Evolutionary conservation across 2,113 vertebrate genomes (phyloP), one percentile per base, ranked within the genome.

Genomic region (Scopus umbretta): DNA sequence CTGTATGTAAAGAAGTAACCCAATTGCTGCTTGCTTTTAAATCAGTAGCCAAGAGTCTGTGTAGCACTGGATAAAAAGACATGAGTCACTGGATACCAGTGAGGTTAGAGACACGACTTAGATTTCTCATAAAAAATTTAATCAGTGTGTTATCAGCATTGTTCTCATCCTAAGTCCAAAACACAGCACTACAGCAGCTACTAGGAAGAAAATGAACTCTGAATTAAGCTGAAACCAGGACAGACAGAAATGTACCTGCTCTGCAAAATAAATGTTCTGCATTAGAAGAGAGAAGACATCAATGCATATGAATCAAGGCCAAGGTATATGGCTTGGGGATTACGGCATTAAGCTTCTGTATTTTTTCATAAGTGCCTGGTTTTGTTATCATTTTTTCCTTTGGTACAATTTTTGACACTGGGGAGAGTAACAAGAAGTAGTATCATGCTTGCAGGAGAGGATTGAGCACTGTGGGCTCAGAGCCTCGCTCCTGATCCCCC

Each of bases 241-340:
- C n/a, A n/a, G n/a, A 36, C 17, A 86, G 80, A 96, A 97, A 97
- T 83, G 76, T 92, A 97, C 71, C 70, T 87, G 88, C 70, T 97
- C n/a, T n/a, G 29, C 70, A 94, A 96, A 97, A 96, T 90, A 96
- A 97, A 96, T 96, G 56, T 25, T 95, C 75, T 95, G 38, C 78
- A 81, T 94, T 90, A 91, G 91, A 93, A 93, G 82, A 90, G 88
- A 90, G 43, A 74, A 96, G 85, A 90, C 11, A 43, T 66, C 29
- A 8, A 72, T 95, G 83, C 88, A 89, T 97, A 52, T n/a, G 30
- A 84, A 82, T 61, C 49, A 92, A 92, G 21, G 36, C 22, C n/a
- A 79, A 72, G 66, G 11, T 66, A 43, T 72, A 86, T 22, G 26
- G 78, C 9, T 84, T 76, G 32, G 38, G 21, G 52, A 85, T 81